phyloP scores from a whole-genome alignment of 1,140 invertebrate genomes.

The Sarcophaga peregrina region DNA sequence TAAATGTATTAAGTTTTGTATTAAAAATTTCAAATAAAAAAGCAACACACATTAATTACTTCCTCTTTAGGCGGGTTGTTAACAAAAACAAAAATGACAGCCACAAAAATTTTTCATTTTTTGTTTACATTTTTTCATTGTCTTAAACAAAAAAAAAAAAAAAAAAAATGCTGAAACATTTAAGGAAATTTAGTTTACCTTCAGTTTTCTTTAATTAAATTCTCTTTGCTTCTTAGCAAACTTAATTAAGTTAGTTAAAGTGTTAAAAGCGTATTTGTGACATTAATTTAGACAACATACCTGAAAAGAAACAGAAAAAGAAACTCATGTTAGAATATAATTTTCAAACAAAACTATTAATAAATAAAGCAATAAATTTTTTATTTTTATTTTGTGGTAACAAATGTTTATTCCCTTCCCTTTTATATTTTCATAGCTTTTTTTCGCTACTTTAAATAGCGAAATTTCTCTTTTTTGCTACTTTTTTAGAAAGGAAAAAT shows the following conservation, averaged over 20 bases:
- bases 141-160: too few species aligned
- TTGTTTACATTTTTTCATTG: too few species aligned
- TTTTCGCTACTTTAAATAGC: not conserved
- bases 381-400: not conserved
- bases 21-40: not conserved
- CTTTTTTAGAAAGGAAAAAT: constrained; percentile 1
- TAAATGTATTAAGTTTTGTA: constrained; percentile 14
- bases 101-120: too few species aligned
- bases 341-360: not conserved
- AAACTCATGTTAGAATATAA: not conserved
- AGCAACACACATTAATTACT: constrained; percentile 9
- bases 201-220: not conserved
- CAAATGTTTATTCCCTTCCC: not conserved
- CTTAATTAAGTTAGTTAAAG: too few species aligned
- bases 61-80: constrained; percentile 1
- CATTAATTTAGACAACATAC: not conserved
- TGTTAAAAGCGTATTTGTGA: not conserved
- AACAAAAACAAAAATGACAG: not conserved
- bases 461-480: not conserved
- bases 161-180: not conserved
- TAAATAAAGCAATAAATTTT: not conserved
- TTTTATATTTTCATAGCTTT: not conserved
- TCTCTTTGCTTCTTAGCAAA: too few species aligned
- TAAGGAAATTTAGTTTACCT: constrained; percentile 15
- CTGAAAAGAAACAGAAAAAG: not conserved